Evolutionary conservation across 2,113 vertebrate genomes (phyloP), one percentile per base, ranked within the genome.

Genomic region (Spea multiplicata): DNA sequence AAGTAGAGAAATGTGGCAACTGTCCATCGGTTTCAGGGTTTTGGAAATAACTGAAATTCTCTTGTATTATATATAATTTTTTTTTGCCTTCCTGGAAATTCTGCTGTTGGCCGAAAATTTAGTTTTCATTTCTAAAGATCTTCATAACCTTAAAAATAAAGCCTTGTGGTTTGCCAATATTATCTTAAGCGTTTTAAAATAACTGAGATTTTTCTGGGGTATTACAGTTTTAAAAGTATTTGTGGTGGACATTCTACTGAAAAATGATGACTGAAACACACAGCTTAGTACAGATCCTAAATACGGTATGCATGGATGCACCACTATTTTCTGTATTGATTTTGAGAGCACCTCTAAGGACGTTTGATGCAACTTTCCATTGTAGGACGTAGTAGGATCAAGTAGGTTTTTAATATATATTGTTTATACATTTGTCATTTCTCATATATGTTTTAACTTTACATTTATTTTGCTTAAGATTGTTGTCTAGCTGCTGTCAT

Each of bases 31-130:
- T 68, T 68, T 46, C 30, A 30, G 30, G 66, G 75, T 77, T 70
- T 77, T 61, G 66, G 75, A 70, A 77, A 70, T 77, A 77, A 66
- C 8, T 77, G 75, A 69, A 77, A 69, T 77, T 77, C 66, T 12
- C 66, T 57, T 70, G 14, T n/a, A 76, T 13, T 68, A 52, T 68
- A 2, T 10, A 13, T 46, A 8, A 47, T 46, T 76, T 67, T 75
- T 16, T 12, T 76, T 17, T 46, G 17, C 45, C 30, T 75, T 75
- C 62, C 30, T 49, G 53, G 73, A 75, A 76, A 67, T 47, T 44
- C 65, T 68, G 49, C 44, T 44, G 53, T 69, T 4, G 44, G 44
- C 44, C 55, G 13, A 46, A 76, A 68, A 48, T 13, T 2, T 10
- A 75, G 49, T 44, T 5, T 9, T 66, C 47, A 6, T 49, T 4